Conservation (phyloP, 2,797 vertebrate genomes). For the Gymnodraco acuticeps region DNA sequence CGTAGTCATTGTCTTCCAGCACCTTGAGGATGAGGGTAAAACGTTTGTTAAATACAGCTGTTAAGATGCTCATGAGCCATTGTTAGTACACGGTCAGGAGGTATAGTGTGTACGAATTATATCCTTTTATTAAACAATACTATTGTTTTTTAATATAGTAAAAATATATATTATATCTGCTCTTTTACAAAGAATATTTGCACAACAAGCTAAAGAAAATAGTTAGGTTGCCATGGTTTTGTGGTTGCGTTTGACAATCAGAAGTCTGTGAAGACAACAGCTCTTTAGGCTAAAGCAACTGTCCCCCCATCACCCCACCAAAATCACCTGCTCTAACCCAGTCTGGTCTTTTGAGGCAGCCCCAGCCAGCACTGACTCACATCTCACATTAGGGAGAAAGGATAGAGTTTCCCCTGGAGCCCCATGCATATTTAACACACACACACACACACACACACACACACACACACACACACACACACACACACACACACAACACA, state of each 20-base stretch:
- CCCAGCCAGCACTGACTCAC: slow-evolving; percentile 78
- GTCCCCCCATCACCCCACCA: slow-evolving; percentile 6
- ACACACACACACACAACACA: slow-evolving; percentile 55
- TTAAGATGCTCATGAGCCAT: not conserved
- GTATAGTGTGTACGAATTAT: not conserved
- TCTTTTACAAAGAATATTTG: not conserved
- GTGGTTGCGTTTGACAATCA: slow-evolving; percentile 23
- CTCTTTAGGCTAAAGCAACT: slow-evolving; percentile 43
- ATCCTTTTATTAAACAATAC: not conserved
- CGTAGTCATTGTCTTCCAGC: slow-evolving; percentile 97
- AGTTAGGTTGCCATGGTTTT: not conserved
- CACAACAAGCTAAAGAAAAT: not conserved
- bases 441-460: slow-evolving; percentile 65
- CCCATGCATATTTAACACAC: slow-evolving; percentile 84
- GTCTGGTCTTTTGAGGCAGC: slow-evolving; percentile 58
- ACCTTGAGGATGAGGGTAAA: slow-evolving; percentile 81
- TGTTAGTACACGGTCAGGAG: not conserved
- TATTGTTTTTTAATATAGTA: not conserved
- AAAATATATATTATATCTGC: not conserved
- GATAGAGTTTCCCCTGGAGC: slow-evolving; percentile 83
- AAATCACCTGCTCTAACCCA: slow-evolving; percentile 62
- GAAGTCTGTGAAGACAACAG: slow-evolving; percentile 29
- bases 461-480: slow-evolving; percentile 60
- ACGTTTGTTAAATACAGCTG: slow-evolving; percentile 10
- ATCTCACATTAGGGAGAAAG: slow-evolving; percentile 81